Conservation (phyloP, 2,797 vertebrate species). For the Loris lydekkerianus region DNA sequence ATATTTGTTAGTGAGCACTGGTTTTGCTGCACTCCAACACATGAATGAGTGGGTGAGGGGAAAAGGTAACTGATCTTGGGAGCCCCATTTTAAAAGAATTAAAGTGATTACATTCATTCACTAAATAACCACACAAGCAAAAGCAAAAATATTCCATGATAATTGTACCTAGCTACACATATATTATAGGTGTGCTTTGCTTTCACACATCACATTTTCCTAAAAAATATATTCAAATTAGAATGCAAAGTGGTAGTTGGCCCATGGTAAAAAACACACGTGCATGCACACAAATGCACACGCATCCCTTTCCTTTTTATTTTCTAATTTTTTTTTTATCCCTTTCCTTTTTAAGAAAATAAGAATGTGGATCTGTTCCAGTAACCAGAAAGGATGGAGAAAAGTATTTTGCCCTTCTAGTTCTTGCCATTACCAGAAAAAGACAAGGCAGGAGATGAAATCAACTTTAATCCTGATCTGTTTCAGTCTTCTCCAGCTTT, state of each 20-base stretch:
- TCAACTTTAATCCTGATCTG: slow-evolving; percentile 25
- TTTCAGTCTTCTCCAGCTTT: slow-evolving; percentile 47
- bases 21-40: background rate
- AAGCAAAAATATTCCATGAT: slow-evolving; percentile 18
- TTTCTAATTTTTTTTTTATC: background rate
- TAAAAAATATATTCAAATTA: slow-evolving; percentile 49
- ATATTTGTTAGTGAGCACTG: background rate
- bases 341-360: background rate
- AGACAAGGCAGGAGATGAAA: background rate
- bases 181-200: slow-evolving; percentile 5
- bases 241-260: slow-evolving; percentile 4
- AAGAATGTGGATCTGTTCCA: slow-evolving; percentile 25
- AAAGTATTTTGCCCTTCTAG: background rate
- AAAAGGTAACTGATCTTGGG: background rate
- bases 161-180: background rate
- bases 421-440: slow-evolving; percentile 66
- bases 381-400: background rate
- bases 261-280: background rate
- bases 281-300: background rate
- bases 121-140: slow-evolving; percentile 58
- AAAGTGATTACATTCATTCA: slow-evolving; percentile 37
- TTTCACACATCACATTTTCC: slow-evolving; percentile 52
- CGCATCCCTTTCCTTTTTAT: background rate
- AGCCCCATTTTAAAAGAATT: slow-evolving; percentile 32
- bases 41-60: background rate